Evolutionary conservation across 2,888 invertebrate species (phyloP).

Genomic region (Tiphia femorata): DNA sequence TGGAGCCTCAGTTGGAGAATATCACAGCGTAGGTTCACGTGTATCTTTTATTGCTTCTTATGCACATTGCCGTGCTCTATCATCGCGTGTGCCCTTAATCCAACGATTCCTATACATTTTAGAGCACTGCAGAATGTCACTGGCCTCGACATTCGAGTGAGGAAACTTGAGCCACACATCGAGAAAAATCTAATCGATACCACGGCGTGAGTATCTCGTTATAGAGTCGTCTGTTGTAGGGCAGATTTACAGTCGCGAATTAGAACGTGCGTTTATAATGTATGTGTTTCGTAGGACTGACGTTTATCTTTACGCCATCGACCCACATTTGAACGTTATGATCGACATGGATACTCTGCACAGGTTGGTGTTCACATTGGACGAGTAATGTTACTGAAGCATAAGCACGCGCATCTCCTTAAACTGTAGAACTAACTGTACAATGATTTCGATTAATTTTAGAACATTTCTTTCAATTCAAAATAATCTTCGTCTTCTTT

Average conservation of each 20-base stretch:
- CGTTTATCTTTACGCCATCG: conserved; percentile 87
- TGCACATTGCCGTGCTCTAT: not conserved
- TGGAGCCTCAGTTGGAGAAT: conserved; percentile 79
- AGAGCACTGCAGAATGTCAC: conserved; percentile 80
- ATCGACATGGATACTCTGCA: conserved; percentile 85
- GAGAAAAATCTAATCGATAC: conserved; percentile 77
- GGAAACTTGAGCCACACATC: conserved; percentile 82
- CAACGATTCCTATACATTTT: conserved; percentile 30
- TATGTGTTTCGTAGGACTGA: conserved; percentile 77
- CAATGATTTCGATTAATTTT: too few species aligned
- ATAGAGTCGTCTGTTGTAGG: too few species aligned
- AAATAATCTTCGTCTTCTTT: conserved; percentile 14
- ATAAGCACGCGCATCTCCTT: too few species aligned
- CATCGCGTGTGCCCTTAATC: not conserved
- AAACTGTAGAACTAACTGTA: too few species aligned
- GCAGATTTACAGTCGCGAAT: not conserved
- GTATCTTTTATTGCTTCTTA: not conserved
- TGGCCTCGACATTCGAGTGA: conserved; percentile 82
- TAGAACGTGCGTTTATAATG: not conserved
- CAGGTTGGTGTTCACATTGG: too few species aligned
- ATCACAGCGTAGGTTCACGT: conserved; percentile 73
- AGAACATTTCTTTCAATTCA: too few species aligned
- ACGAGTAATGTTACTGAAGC: too few species aligned
- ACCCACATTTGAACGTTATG: conserved; percentile 84
- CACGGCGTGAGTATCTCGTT: conserved; percentile 78